Evolutionary conservation across 2,888 invertebrate genomes (phyloP).

Genomic region (Drosophila nigricruria): DNA sequence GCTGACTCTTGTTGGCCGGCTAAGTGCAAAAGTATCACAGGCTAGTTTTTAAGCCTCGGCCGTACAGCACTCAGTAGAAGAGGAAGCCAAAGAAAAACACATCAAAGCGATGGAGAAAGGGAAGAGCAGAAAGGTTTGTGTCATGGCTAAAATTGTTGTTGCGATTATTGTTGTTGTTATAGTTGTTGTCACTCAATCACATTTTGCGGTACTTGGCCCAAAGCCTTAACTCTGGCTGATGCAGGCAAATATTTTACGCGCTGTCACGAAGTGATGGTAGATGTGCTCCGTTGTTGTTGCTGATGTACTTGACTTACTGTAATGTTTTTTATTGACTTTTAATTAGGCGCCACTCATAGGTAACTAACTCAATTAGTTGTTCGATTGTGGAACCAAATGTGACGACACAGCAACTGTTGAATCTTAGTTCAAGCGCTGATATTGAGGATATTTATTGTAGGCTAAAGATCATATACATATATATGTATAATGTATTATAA

Average conservation of each 20-base stretch:
- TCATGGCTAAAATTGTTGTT: slow-evolving; percentile 34
- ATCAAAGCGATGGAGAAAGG: slow-evolving; percentile 28
- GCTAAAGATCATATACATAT: neutral
- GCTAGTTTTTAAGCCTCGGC: slow-evolving; percentile 32
- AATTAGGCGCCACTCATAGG: slow-evolving; percentile 41
- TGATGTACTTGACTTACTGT: slow-evolving; percentile 44
- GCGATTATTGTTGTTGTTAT: neutral
- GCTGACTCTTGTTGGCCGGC: slow-evolving; percentile 20
- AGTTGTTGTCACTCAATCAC: slow-evolving; percentile 21
- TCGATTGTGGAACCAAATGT: slow-evolving; percentile 1
- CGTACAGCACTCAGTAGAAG: slow-evolving; percentile 6
- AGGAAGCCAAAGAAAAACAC: slow-evolving; percentile 66
- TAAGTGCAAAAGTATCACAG: slow-evolving; percentile 47
- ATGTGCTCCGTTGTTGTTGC: slow-evolving; percentile 19
- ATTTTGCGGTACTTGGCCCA: slow-evolving; percentile 17
- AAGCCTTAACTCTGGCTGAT: slow-evolving; percentile 32
- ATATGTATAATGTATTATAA: no score
- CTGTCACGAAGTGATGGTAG: slow-evolving; percentile 28
- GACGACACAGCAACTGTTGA: neutral
- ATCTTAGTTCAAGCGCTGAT: neutral
- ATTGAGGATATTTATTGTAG: neutral
- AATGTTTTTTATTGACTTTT: slow-evolving; percentile 43
- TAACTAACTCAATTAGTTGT: slow-evolving; percentile 43
- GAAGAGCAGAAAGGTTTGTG: slow-evolving; percentile 49
- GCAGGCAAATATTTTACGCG: slow-evolving; percentile 39